Percentiles rank a stretch among this genome's conserved stretches.
These are phyloP conservation scores for Sycophila texana DNA, from an alignment of 2,888 invertebrate genomes.

Conservation along the genomic window DNA sequence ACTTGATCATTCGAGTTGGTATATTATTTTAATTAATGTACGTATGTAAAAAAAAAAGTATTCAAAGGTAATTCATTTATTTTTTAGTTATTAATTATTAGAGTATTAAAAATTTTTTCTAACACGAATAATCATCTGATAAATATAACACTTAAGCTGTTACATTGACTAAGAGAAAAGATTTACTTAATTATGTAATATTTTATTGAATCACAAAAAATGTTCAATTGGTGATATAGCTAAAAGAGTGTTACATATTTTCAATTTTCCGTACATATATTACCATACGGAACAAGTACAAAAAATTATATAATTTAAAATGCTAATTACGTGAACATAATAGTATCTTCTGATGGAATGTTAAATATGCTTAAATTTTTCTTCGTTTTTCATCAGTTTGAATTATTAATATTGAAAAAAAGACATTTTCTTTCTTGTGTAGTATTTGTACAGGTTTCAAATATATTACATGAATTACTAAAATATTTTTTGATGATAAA, in stretches of 20 bases:
- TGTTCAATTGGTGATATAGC: slow-evolving; percentile 35
- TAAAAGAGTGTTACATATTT: slow-evolving; percentile 40
- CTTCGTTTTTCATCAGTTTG: slow-evolving; percentile 5
- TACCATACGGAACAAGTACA: slow-evolving; percentile 23
- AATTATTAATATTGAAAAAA: slow-evolving; percentile 26
- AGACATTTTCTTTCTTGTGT: slow-evolving; percentile 34
- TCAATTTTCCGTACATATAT: slow-evolving; percentile 19
- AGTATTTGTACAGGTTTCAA: slow-evolving; percentile 52
- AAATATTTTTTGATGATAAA: slow-evolving; percentile 14
- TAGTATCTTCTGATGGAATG: slow-evolving; percentile 45
- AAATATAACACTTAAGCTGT: slow-evolving; percentile 46
- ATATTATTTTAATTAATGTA: slow-evolving; percentile 3
- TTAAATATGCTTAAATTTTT: slow-evolving; percentile 33
- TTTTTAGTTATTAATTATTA: slow-evolving; percentile 30
- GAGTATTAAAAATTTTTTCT: slow-evolving; percentile 45
- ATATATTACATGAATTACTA: slow-evolving; percentile 46
- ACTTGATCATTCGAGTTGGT: slow-evolving; percentile 44
- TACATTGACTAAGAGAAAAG: slow-evolving; percentile 38
- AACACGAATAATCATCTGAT: slow-evolving; percentile 47
- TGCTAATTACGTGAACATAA: slow-evolving; percentile 30
- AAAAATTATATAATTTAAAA: slow-evolving; percentile 31
- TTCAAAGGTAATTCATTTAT: slow-evolving; percentile 30
- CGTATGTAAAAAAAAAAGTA: slow-evolving; percentile 33
- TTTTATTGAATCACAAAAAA: slow-evolving; percentile 32
- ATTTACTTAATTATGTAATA: slow-evolving; percentile 13